These are phyloP conservation scores for Tupiocoris notatus DNA, from an alignment of 2,888 invertebrate genomes.

Conservation along the genomic window DNA sequence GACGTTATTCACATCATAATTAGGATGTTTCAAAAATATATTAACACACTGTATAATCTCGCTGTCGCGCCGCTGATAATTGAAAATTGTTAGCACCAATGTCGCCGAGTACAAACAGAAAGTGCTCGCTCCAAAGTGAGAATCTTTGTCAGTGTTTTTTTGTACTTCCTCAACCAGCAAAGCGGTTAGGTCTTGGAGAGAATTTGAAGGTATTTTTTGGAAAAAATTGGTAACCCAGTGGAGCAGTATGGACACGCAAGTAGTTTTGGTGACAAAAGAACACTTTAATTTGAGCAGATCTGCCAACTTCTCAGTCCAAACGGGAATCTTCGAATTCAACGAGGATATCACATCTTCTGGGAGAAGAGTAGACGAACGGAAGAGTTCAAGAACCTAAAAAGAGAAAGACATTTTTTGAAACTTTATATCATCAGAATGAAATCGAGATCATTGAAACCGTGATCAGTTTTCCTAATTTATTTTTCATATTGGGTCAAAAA, in stretches of 20 bases:
- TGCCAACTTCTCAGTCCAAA: slow-evolving; percentile 19
- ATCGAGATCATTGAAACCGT: too few species aligned
- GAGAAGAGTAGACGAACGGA: not conserved
- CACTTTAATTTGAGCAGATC: slow-evolving; percentile 7
- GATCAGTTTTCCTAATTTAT: too few species aligned
- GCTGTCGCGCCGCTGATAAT: slow-evolving; percentile 6
- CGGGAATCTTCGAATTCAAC: slow-evolving; percentile 3
- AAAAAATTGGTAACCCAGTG: slow-evolving; percentile 34
- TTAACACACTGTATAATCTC: not conserved
- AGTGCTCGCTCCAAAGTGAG: slow-evolving; percentile 27
- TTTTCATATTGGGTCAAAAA: too few species aligned
- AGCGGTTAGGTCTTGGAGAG: not conserved
- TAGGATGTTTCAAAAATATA: slow-evolving; percentile 17
- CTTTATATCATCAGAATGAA: too few species aligned
- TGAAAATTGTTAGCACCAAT: slow-evolving; percentile 29
- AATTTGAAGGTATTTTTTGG: slow-evolving; percentile 10
- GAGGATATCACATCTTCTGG: not conserved
- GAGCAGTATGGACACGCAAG: slow-evolving; percentile 39
- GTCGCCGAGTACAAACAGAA: slow-evolving; percentile 30
- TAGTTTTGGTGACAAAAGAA: slow-evolving; percentile 37
- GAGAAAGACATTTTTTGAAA: too few species aligned
- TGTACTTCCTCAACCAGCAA: not conserved
- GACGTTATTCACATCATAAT: slow-evolving; percentile 39
- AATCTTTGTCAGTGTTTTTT: not conserved
- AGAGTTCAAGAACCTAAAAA: slow-evolving; percentile 28